Percentiles rank a stretch among this genome's conserved stretches.
These are phyloP conservation scores for Eremobia ochroleuca DNA, from an alignment of 2,888 invertebrate genomes.

Conservation along the genomic window DNA sequence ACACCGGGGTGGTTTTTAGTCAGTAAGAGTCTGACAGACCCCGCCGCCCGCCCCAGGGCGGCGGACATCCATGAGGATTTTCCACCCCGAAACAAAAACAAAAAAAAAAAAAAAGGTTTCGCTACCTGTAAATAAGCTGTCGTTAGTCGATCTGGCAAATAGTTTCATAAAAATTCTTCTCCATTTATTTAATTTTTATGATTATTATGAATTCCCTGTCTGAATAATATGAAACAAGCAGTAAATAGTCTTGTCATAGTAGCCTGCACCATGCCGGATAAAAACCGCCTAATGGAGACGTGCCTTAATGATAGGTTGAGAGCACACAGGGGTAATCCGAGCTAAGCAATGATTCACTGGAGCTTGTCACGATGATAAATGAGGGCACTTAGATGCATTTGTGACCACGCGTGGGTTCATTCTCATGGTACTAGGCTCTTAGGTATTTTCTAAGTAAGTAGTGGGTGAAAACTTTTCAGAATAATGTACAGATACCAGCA, in stretches of 20 bases:
- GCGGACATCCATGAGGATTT: no score
- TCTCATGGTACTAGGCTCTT: background rate
- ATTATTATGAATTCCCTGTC: background rate
- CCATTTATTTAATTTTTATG: background rate
- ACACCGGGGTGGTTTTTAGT: no score
- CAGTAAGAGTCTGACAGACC: no score
- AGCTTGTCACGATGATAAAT: constrained; percentile 52
- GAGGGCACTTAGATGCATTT: constrained; percentile 44
- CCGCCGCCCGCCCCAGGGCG: no score
- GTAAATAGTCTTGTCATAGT: background rate
- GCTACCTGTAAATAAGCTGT: no score
- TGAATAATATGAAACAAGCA: background rate
- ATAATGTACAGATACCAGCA: no score
- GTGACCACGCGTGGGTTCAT: constrained; percentile 22
- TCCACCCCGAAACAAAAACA: no score
- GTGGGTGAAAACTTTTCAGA: background rate
- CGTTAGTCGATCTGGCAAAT: background rate
- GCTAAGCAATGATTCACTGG: constrained; percentile 48
- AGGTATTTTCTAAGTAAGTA: background rate
- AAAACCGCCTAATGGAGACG: background rate
- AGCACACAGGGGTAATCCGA: constrained; percentile 41
- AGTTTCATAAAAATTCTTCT: background rate
- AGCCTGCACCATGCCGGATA: background rate
- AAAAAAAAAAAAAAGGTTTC: no score
- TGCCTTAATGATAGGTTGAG: constrained; percentile 35